phyloP scores from a whole-genome alignment of 2,113 vertebrate species.

The Dicentrarchus labrax region DNA sequence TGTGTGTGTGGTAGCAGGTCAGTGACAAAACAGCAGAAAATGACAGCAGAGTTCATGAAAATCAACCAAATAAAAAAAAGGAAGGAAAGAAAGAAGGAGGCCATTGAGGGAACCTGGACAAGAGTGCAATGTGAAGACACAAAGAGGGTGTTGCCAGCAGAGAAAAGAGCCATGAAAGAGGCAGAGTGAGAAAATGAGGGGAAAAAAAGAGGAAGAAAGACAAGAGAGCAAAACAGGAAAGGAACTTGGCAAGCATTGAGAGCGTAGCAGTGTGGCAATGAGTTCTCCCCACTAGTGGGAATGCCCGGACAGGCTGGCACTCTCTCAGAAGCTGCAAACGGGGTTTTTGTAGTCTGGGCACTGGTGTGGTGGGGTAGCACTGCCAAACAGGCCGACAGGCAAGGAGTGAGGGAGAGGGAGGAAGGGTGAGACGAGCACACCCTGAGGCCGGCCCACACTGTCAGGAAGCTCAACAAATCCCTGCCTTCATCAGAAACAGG shows the following conservation, averaged over 20 bases:
- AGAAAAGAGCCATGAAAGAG: slow-evolving; percentile 67
- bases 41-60: slow-evolving; percentile 59
- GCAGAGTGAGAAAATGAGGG: slow-evolving; percentile 58
- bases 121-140: slow-evolving; percentile 64
- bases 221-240: slow-evolving; percentile 71
- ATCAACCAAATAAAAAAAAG: slow-evolving; percentile 35
- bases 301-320: slow-evolving; percentile 77
- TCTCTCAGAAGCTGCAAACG: slow-evolving; percentile 69
- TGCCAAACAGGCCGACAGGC: slow-evolving; percentile 67
- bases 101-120: slow-evolving; percentile 53
- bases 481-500: slow-evolving; percentile 57
- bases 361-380: slow-evolving; percentile 60
- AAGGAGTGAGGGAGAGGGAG: neutral
- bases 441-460: slow-evolving; percentile 46
- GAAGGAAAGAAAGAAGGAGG: slow-evolving; percentile 45
- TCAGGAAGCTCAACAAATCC: slow-evolving; percentile 58
- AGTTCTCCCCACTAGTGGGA: slow-evolving; percentile 74
- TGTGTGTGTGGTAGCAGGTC: slow-evolving; percentile 20
- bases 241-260: slow-evolving; percentile 72
- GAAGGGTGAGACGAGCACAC: slow-evolving; percentile 23
- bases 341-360: slow-evolving; percentile 72
- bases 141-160: slow-evolving; percentile 65
- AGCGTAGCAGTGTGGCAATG: slow-evolving; percentile 71
- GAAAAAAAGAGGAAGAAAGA: slow-evolving; percentile 51
- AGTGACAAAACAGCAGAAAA: slow-evolving; percentile 35